Base-by-base conservation (phyloP, 2,888 invertebrate species). In the Arctia plantaginis region DNA sequence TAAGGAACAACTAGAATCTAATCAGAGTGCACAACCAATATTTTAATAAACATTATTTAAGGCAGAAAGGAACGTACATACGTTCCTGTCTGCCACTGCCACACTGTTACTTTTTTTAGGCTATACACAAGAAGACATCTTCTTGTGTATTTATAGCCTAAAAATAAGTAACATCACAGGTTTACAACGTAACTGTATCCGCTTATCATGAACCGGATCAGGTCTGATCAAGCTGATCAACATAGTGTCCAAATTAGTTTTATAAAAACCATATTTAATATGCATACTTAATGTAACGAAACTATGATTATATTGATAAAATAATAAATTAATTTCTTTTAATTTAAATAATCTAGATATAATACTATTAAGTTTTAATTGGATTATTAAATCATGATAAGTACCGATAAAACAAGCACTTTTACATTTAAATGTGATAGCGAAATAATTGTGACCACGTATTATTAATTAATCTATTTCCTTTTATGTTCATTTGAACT, bases 391-490 rank as follows among this genome's bases (percentile, higher is more conserved):
- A 71, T 71, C 62, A 39, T 35, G 23, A 71, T 59, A 74, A 74
- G 41, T 69, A 44, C 44, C 62, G 59, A 67, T 74, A 66, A 27
- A 70, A 30, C 65, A 35, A 77, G 27, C 66, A 76, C 62, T 73
- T 77, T 77, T 77, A 76, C 74, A 82, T 62, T n/a, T 70, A 66
- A 67, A 77, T 75, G 41, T 77, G 74, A 77, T 80, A 79, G 72
- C 64, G 68, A 75, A 75, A 78, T 82, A 77, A 70, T 55, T 39
- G 72, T 74, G 71, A 79, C 66, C 67, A 76, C 66, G 12, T 73
- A 71, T 76, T 79, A 77, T 78, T 77, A 78, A 82, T 81, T 78
- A 76, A 72, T 76, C 20, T 65, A 80, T 77, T 80, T 82, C 76
- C 70, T 82, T 77, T 74, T 62, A 55, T 70, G 77, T 70, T 77